Percentiles rank a stretch among this genome's conserved stretches.
These are phyloP conservation scores for Ibidorhyncha struthersii DNA, from an alignment of 2,113 vertebrate genomes.

Conservation along the genomic window DNA sequence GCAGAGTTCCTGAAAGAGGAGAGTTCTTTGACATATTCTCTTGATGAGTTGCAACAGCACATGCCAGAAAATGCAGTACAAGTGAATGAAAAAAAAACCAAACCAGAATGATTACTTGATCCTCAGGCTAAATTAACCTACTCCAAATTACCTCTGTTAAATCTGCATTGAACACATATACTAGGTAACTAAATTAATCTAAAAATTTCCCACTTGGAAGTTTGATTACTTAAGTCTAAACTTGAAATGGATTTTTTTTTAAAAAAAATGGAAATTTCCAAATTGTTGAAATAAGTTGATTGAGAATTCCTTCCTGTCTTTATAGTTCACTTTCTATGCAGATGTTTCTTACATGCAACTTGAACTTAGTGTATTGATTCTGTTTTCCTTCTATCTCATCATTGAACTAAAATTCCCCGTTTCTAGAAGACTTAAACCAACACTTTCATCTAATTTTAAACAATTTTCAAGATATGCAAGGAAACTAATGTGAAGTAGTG, in stretches of 20 bases:
- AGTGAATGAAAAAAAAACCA: neutral
- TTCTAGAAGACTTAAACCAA: neutral
- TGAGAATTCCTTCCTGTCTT: neutral
- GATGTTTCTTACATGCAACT: neutral
- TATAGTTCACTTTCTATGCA: neutral
- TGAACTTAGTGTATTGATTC: neutral
- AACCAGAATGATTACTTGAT: neutral
- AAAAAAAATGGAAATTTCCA: neutral
- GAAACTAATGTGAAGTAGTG: neutral
- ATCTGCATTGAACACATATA: neutral
- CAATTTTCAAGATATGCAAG: neutral
- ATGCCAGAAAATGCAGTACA: neutral
- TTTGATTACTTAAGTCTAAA: neutral
- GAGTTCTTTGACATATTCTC: neutral
- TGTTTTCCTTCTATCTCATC: neutral
- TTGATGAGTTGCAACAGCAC: neutral
- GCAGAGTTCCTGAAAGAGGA: neutral
- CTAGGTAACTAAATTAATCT: neutral
- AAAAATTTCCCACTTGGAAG: neutral
- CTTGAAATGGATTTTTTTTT: neutral
- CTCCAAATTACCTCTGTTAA: neutral
- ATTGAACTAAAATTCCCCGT: neutral
- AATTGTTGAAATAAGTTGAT: neutral
- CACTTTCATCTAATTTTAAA: neutral
- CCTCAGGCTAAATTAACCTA: neutral